Conservation (phyloP, 2,888 invertebrate genomes). For the Merodon equestris region DNA sequence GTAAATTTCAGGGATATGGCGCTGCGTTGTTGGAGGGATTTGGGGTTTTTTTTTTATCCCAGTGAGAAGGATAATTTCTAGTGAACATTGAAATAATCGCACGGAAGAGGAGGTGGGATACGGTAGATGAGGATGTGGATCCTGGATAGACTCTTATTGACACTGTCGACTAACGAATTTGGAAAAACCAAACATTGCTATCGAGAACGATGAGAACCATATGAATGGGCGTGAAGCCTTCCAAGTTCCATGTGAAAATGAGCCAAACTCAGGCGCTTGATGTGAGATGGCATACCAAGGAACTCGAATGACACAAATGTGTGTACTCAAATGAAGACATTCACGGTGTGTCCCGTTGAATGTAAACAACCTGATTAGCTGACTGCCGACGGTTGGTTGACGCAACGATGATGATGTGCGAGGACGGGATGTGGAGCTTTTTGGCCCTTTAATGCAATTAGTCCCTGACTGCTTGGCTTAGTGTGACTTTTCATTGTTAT, state of each 20-base stretch:
- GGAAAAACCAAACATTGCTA: constrained; percentile 14
- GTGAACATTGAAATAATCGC: constrained; percentile 59
- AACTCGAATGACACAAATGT: constrained; percentile 1
- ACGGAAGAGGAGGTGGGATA: not conserved
- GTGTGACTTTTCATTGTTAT: constrained; percentile 52
- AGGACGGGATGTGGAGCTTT: constrained; percentile 38
- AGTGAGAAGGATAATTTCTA: constrained; percentile 60
- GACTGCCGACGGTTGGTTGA: constrained; percentile 21
- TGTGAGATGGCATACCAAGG: constrained; percentile 33
- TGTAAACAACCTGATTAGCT: constrained; percentile 67
- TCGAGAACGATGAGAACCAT: not conserved
- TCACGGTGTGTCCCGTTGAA: constrained; percentile 47
- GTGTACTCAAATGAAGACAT: constrained; percentile 48
- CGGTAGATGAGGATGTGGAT: not conserved
- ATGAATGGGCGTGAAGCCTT: constrained; percentile 38
- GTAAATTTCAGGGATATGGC: constrained; percentile 57
- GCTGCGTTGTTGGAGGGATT: constrained; percentile 63
- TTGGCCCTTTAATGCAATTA: constrained; percentile 68
- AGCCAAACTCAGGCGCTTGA: constrained; percentile 40
- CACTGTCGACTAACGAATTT: constrained; percentile 63
- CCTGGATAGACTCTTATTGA: constrained; percentile 37
- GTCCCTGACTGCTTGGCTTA: constrained; percentile 53
- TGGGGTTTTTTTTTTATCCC: constrained; percentile 21
- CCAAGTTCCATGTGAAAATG: constrained; percentile 51
- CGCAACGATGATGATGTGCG: constrained; percentile 17